Base-by-base conservation (phyloP, 2,113 vertebrate genomes). In the Hyaena hyaena region DNA sequence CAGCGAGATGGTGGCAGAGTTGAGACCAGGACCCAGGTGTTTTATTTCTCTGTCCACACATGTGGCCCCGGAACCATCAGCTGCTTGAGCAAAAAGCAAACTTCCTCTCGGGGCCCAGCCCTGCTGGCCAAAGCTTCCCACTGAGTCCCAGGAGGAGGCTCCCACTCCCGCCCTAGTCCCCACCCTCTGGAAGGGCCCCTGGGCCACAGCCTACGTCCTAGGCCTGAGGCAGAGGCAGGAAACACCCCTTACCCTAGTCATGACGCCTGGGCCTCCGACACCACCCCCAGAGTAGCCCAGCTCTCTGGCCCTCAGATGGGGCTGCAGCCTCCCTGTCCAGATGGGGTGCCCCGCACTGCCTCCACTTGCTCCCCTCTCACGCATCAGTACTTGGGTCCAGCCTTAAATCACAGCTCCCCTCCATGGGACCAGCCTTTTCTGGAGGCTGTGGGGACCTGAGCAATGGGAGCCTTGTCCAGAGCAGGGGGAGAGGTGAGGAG, bases 261-360 rank as follows among this genome's bases (percentile, higher is more conserved):
- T 85, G 93, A 68, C 82, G 94, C 95, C 88, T 96, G 96, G 93
- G 95, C 95, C 97, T 97, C 94, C 33, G 4, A 58, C 94, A 94
- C 97, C 95, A 98, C 98, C 98, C 96, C 90, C n/a, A 21, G 97
- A 98, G 98, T 98, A 98, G 96, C 96, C 96, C 94, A 31, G 97
- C 90, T 97, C 97, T 97, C 83, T 0, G 6, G 90, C 90, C 95
- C 66, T 23, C 85, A 95, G 97, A 97, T 98, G 96, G 6, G 65
- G 77, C 97, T 98, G 96, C 97, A 86, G 90, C 84, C 63, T 76
- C 21, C 81, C 93, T 90, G 81, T 97, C 88, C 97, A 96, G 96
- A 97, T 96, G 98, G 96, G 95, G 90, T 90, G 1, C 98, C 71
- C 16, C 21, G 2, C 4, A 21, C 76, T 10, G 88, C 88, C 90